phyloP scores from a whole-genome alignment of 2,888 invertebrate genomes.

The Tineola bisselliella region DNA sequence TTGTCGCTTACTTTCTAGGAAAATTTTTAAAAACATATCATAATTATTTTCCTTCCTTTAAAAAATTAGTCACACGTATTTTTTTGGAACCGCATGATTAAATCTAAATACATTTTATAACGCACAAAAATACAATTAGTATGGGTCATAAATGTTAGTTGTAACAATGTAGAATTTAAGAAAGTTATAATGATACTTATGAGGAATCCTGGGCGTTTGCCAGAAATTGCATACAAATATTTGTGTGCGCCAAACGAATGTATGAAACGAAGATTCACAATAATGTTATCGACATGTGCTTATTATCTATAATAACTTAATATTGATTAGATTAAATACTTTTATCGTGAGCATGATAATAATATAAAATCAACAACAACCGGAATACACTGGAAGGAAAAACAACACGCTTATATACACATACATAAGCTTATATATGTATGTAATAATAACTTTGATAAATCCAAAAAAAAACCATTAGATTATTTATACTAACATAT shows the following conservation, averaged over 20 bases:
- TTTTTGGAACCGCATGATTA: neutral
- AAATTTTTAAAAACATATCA: neutral
- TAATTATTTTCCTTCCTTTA: neutral
- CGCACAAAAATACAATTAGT: neutral
- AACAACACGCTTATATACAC: neutral
- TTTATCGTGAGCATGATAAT: neutral
- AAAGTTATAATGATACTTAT: neutral
- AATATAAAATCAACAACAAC: neutral
- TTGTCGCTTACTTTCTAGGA: neutral
- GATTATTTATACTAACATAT: too few relatives aligned
- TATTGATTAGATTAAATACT: constrained; percentile 1
- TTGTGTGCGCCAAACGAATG: neutral
- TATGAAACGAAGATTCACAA: neutral
- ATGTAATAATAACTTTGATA: too few relatives aligned
- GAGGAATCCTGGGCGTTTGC: constrained; percentile 2
- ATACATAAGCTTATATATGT: too few relatives aligned
- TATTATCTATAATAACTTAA: neutral
- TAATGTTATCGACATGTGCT: neutral
- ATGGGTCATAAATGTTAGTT: neutral
- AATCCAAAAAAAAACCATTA: too few relatives aligned
- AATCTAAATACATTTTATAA: neutral
- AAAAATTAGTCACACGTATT: neutral
- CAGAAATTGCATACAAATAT: neutral
- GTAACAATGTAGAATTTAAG: neutral
- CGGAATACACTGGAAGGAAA: neutral